Evolutionary conservation across 2,888 invertebrate species (phyloP), one percentile per base, ranked within the genome.

Genomic region (Hoplodrina blanda): DNA sequence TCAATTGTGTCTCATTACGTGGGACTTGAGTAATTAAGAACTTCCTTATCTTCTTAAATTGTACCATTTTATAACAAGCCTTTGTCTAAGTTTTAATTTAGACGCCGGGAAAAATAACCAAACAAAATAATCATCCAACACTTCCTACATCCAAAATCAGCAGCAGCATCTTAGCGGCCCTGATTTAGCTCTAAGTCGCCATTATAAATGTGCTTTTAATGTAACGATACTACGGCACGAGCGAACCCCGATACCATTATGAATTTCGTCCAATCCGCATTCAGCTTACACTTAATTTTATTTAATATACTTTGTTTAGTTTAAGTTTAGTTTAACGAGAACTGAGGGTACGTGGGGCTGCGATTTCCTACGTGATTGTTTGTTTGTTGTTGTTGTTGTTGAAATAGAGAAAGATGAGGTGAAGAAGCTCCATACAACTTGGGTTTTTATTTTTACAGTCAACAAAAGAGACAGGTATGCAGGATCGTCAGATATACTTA

Each of bases 121-220:
- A 37, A 6, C 46, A 59, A 69, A 71, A 19, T 13, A 50, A 20
- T 10, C n/a, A 57, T 15, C 2, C 19, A 64, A 52, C 50, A 79
- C 65, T 74, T 74, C 67, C 62, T 63, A 56, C 30, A 57, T 41
- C 37, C 4, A n/a, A 63, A 53, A 62, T 55, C 30, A 30, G 8
- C 19, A 87, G 92, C 91, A 80, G 11, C 92, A 93, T 93, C 84
- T 94, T 95, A 95, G 64, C 72, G 76, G 76, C 75, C 79, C 89
- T 91, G 91, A 93, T 94, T 93, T 92, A 93, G 90, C 89, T 91
- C 89, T 89, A 88, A 91, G 91, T 91, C 86, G 85, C 79, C 81
- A 91, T 95, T 93, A 94, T 95, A 94, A 95, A 95, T 95, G 95
- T 93, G 94, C 93, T 94, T 95, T 94, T 94, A 94, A 94, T 94